A percentile compares a stretch with the other conserved stretches of the same genome.
Evolutionary conservation across 2,888 invertebrate species (phyloP).

Genomic region (Graphium colonna): DNA sequence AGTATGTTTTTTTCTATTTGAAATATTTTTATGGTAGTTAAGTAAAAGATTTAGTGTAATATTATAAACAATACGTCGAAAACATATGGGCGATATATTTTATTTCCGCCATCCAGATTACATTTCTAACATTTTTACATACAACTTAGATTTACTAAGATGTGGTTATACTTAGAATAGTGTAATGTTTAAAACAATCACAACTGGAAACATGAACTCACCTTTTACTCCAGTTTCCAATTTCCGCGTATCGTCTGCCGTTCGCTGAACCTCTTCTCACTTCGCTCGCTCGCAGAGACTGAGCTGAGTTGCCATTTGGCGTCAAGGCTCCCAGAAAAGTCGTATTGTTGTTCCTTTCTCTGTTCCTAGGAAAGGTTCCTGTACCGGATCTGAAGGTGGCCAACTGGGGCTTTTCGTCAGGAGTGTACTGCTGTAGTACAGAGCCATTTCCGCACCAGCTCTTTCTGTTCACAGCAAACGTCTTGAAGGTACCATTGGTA

Average conservation of each 20-base stretch:
- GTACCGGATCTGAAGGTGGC: conserved; percentile 74
- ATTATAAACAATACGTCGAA: too few species aligned
- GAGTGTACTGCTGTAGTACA: conserved; percentile 70
- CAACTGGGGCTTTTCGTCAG: conserved; percentile 61
- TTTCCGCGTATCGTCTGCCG: conserved; percentile 80
- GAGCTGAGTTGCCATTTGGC: conserved; percentile 73
- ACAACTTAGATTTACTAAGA: too few species aligned
- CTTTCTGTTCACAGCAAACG: conserved; percentile 75
- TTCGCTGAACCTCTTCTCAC: conserved; percentile 73
- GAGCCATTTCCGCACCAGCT: conserved; percentile 78
- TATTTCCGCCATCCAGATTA: too few species aligned
- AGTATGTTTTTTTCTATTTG: too few species aligned
- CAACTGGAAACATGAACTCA: conserved; percentile 45
- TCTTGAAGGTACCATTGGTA: conserved; percentile 73
- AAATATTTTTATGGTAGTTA: too few species aligned
- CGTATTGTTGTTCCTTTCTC: conserved; percentile 72
- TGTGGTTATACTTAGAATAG: background rate
- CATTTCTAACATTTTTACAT: too few species aligned
- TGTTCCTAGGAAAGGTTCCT: conserved; percentile 74
- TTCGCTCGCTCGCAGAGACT: conserved; percentile 75
- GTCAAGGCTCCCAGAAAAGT: conserved; percentile 73
- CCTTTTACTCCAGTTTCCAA: conserved; percentile 81
- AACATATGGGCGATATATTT: too few species aligned
- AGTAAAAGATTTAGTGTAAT: too few species aligned
- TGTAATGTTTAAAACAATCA: conserved; percentile 30